Evolutionary conservation across 2,113 vertebrate species (phyloP), one percentile per base, ranked within the genome.

Genomic region (Salvelinus sp.): DNA sequence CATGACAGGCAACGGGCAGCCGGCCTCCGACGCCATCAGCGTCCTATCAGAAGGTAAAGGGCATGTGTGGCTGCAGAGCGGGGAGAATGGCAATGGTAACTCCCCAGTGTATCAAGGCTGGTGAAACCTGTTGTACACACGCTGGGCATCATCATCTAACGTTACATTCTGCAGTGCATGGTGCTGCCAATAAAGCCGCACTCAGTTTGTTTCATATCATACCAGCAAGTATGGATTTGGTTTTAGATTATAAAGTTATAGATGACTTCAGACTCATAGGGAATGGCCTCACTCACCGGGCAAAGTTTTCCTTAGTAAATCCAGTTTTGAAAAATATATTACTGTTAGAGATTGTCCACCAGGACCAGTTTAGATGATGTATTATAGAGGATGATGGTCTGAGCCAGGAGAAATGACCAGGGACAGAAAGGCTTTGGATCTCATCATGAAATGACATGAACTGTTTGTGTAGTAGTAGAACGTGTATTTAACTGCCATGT

Each of bases 21-120:
- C 92, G 20, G 93, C 93, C 0, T 94, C 96, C 0, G 96, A 98
- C 65, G 92, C 93, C 69, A 88, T 96, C 85, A 94, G 95, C 83
- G 91, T 96, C 79, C 86, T 96, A 73, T 98, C 97, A 83, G 97
- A 96, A 96, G 96, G 96, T 95, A 96, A 96, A 38, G 80, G 88
- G 62, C 84, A 54, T 54, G 25, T 57, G 85, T 28, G 76, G 68
- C 74, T 88, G 83, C 50, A 54, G 50, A 54, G 50, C 50, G 50
- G 50, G 87, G 87, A 77, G 10, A 2, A 3, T 38, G n/a, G 71
- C 72, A 47, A 7, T 9, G 71, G 47, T 68, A 20, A 74, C 81
- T 93, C 92, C 6, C 93, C 92, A 2, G 78, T 93, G 6, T 93
- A 94, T 79, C 90, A 90, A 77, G 94, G 94, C 69, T 93, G 94